These are phyloP conservation scores for Drosophila flavopinicola DNA, from an alignment of 2,888 invertebrate species.

Conservation along the genomic window DNA sequence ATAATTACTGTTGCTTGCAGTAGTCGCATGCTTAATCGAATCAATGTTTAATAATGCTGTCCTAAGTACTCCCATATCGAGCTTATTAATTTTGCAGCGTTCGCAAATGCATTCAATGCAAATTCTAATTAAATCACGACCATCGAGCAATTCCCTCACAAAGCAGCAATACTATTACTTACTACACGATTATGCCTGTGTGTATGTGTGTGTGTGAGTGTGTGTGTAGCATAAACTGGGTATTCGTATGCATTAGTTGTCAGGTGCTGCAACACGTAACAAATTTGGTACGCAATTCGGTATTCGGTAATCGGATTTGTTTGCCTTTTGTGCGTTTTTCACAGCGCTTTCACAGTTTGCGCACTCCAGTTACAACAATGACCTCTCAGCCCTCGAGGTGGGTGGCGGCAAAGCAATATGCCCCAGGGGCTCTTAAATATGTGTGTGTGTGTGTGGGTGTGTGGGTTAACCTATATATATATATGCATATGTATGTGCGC, in stretches of 20 bases:
- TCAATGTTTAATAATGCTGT: background rate
- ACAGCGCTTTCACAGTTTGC: slow-evolving; percentile 56
- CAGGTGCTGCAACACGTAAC: slow-evolving; percentile 21
- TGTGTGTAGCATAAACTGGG: background rate
- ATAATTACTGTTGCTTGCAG: no score
- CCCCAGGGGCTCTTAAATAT: slow-evolving; percentile 2
- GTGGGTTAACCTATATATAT: slow-evolving; percentile 1
- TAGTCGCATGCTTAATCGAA: background rate
- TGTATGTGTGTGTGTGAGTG: slow-evolving; percentile 6
- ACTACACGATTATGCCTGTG: background rate
- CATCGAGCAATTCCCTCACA: background rate
- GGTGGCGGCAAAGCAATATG: slow-evolving; percentile 16
- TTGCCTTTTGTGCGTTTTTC: slow-evolving; percentile 44
- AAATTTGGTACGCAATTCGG: slow-evolving; percentile 55
- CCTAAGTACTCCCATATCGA: background rate
- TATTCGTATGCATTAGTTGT: slow-evolving; percentile 13
- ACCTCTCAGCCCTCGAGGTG: no score
- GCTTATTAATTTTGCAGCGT: background rate
- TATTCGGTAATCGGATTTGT: slow-evolving; percentile 63
- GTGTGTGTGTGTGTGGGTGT: slow-evolving; percentile 2
- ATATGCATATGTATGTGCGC: background rate
- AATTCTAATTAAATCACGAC: slow-evolving; percentile 6
- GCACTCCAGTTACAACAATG: slow-evolving; percentile 29
- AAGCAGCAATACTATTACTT: background rate
- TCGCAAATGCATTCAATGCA: slow-evolving; percentile 3